Base-by-base conservation (phyloP, 2,888 invertebrate genomes). In the Neoitamus cyanurus region DNA sequence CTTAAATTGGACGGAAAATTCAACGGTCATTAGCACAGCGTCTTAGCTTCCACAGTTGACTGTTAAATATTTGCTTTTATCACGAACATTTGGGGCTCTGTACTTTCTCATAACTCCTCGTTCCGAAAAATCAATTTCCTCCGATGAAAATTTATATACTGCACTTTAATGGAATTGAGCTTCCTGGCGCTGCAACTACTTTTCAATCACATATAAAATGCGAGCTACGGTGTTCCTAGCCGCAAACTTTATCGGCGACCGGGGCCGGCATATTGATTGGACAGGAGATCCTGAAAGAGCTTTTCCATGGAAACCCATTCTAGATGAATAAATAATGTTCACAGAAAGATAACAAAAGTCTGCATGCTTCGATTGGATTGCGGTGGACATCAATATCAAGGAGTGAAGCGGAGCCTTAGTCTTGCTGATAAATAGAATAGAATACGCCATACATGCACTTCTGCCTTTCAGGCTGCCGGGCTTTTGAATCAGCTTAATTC, bases 261-360 rank as follows among this genome's bases (percentile, higher is more conserved):
- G 75, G 37, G 75, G 75, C 28, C 25, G 42, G 42, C n/a, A 20
- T 75, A 75, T 75, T 75, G 75, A 75, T 75, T 75, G 75, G 75
- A 75, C 75, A 28, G 75, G 25, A 34, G 37, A 42, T 42, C 42
- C 37, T 46, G 42, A 75, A 36, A 46, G 28, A 37, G 37, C 37
- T 37, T 80, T 31, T 15, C 78, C 34, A 80, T 80, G 58, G 78
- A 58, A 80, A 80, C 58, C 78, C 48, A 13, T 80, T 58, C 58
- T 80, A 58, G 20, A 80, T 80, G 58, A 80, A 80, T 80, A 80
- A 80, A 58, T 80, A 80, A 80, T 80, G 58, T 80, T 58, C 78
- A 78, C 46, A 46, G 48, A 34, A 77, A 48, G 78, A 80, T 80
- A 80, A 80, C 78, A 80, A 34, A 58, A 80, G 78, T 80, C 78